Base-by-base conservation (phyloP, 2,797 vertebrate species). In the Crax fasciolata region DNA sequence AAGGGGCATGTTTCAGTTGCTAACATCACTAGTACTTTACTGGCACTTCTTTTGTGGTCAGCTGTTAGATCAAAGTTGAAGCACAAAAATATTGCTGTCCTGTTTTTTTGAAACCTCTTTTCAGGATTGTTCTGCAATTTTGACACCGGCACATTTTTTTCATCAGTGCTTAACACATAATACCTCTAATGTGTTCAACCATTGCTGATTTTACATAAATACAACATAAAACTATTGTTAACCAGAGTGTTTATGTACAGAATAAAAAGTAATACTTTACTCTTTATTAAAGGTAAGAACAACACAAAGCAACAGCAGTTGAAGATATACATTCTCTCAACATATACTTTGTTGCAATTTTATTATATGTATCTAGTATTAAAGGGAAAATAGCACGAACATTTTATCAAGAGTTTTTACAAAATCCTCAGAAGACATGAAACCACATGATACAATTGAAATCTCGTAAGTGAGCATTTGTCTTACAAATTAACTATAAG, bases 361-460 rank as follows among this genome's bases (percentile, higher is more conserved):
- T 65, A 59, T 93, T 86, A 94, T 95, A 85, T 62, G 63, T 54
- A 85, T 35, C 13, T 4, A 84, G 5, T 20, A 84, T 76, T 89
- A 46, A 93, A 90, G 71, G 85, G 52, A 91, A 93, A 93, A 84
- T 54, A 88, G 28, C 32, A 82, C 30, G 28, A 94, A 35, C 6
- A 11, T 94, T 73, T 89, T 66, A 91, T 82, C 39, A 84, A 59
- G 91, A 85, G 21, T 83, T 90, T 89, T 88, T 84, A 80, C 44
- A 90, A 94, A 96, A 91, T 89, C 55, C 55, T 80, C 39, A 83
- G 65, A 55, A 88, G 67, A 55, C 59, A 30, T 44, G 59, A 93
- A 95, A 89, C 24, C 88, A 74, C 32, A 78, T 46, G 20, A 61
- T 58, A 38, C 74, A 84, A 59, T 39, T 88, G 25, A 54, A 94